Evolutionary conservation across 2,113 vertebrate genomes (phyloP).

Genomic region (Melanocharis versteri): DNA sequence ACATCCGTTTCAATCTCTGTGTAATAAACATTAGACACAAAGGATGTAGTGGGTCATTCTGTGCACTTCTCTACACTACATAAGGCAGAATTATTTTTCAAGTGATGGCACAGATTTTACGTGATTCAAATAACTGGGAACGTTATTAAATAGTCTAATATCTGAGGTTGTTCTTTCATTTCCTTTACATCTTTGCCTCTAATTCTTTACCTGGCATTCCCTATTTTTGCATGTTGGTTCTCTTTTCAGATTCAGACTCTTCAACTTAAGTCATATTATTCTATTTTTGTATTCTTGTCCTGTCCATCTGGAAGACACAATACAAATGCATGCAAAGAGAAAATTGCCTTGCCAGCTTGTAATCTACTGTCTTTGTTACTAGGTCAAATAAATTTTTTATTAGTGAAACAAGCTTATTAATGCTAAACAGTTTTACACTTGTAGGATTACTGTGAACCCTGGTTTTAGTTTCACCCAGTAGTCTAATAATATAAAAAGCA

Average conservation of each 20-base stretch:
- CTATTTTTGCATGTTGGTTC: background rate
- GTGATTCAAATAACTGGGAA: background rate
- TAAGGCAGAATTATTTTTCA: background rate
- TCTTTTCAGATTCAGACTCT: background rate
- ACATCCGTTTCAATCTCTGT: background rate
- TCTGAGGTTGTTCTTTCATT: background rate
- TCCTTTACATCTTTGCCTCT: background rate
- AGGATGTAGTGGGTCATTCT: background rate
- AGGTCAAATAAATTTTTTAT: background rate
- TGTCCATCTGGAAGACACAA: background rate
- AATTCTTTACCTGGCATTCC: background rate
- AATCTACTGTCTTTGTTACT: background rate
- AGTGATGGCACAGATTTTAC: background rate
- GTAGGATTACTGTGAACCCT: background rate
- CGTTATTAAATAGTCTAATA: background rate
- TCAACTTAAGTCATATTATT: background rate
- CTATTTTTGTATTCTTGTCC: background rate
- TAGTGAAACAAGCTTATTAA: constrained; percentile 5
- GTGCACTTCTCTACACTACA: background rate
- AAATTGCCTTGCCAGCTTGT: background rate
- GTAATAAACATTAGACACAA: background rate
- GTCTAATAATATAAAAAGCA: background rate
- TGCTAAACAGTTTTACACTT: background rate
- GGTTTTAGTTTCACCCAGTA: background rate
- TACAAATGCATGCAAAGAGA: background rate